Evolutionary conservation across 2,888 invertebrate genomes (phyloP), one percentile per base, ranked within the genome.

Genomic region (Ceraclea dissimilis): DNA sequence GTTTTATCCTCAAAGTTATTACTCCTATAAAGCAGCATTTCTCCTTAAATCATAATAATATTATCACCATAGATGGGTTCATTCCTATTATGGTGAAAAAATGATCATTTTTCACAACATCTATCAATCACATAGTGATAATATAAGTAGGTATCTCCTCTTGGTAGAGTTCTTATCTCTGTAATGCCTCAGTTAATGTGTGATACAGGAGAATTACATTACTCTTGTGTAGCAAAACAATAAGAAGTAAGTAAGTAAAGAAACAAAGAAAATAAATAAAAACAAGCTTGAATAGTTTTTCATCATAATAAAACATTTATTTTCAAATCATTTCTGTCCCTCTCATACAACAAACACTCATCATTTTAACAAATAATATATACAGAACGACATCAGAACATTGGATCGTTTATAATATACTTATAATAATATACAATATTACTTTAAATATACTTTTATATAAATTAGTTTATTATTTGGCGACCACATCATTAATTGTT

Each of bases 231-330:
- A 17, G n/a, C 19, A 33, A 5, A 17, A 31, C 16, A n/a, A 19
- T 5, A 21, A n/a, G n/a, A 22, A 20, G 49, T 13, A 20, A 13
- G 16, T 5, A n/a, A 6, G 49, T 26, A 20, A 26, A 21, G 22
- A 26, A 49, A 49, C 13, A 49, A 56, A 50, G 21, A 59, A 52
- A 59, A 46, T 43, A 59, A 59, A 61, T 59, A 59, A 52, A 59
- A 61, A 60, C 58, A 61, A 61, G 53, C 59, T n/a, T 49, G 33
- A 18, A 20, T 52, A 49, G 53, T 26, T 58, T n/a, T 61, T 58
- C 58, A 60, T 62, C 60, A 62, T 62, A 60, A 62, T 62, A 62
- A 62, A 62, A 62, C 62, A 62, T 62, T 62, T 62, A 62, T 62
- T 62, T 60, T 55, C 53, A 54, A 56, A 56, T 58, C 50, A 49